Evolutionary conservation across 2,888 invertebrate genomes (phyloP).

Genomic region (Drepana falcataria): DNA sequence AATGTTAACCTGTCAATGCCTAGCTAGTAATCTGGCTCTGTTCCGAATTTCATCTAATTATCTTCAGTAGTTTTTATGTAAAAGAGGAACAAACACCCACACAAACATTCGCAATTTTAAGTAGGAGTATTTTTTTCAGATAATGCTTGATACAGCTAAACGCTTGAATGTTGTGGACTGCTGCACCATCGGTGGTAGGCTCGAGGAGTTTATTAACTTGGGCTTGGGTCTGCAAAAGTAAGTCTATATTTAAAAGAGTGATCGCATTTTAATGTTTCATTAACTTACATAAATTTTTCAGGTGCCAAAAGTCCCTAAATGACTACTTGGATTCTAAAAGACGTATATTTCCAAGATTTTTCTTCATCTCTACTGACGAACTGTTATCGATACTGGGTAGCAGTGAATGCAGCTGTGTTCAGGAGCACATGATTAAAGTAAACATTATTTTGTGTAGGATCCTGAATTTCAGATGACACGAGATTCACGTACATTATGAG

Average conservation of each 20-base stretch:
- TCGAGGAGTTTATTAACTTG: constrained; percentile 86
- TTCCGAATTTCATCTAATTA: too few relatives aligned
- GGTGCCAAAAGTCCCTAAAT: constrained; percentile 93
- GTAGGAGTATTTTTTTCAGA: constrained; percentile 58
- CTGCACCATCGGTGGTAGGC: constrained; percentile 85
- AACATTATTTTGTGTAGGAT: background rate
- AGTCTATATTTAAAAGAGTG: constrained; percentile 12
- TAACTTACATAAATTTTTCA: constrained; percentile 14
- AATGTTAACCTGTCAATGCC: too few relatives aligned
- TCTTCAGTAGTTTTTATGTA: too few relatives aligned
- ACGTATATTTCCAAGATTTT: constrained; percentile 92
- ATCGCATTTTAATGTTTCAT: background rate
- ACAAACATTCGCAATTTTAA: too few relatives aligned
- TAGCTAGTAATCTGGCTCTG: too few relatives aligned
- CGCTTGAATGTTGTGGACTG: constrained; percentile 88
- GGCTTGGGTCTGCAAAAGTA: constrained; percentile 86
- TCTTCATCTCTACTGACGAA: constrained; percentile 96
- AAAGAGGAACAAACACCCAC: too few relatives aligned
- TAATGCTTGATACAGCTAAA: constrained; percentile 91
- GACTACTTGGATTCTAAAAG: constrained; percentile 94
- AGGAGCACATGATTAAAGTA: constrained; percentile 95
- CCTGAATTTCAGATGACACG: too few relatives aligned
- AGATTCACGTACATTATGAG: too few relatives aligned
- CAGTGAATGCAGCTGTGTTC: constrained; percentile 89
- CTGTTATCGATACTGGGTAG: constrained; percentile 92